Base-by-base conservation (phyloP, 2,113 vertebrate species). In the Alligator mississippiensis region DNA sequence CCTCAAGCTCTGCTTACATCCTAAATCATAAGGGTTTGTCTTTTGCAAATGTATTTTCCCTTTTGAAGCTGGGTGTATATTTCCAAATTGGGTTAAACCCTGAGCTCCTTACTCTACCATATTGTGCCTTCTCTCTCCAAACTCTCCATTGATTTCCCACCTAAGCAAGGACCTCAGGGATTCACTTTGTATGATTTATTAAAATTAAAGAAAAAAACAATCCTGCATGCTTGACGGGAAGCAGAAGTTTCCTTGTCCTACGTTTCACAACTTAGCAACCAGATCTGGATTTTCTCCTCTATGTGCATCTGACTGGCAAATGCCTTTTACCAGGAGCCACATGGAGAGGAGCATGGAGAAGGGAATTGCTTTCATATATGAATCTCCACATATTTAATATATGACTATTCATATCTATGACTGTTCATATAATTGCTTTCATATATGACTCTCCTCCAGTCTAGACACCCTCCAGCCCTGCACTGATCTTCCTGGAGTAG, bases 11-110 rank as follows among this genome's bases (percentile, higher is more conserved):
- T 47, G 47, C 47, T 47, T 47, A 47, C 47, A 47, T 47, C 47
- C 7, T 47, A 95, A 90, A 80, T 28, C 27, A 22, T 89, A 55
- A 30, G 89, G 80, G 9, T 62, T 82, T 27, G 62, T 54, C 0
- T 70, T 70, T 70, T 11, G 34, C 68, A 34, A 22, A 38, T 11
- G 19, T 90, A 22, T 85, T 94, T 94, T 82, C 58, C 88, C 59
- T 30, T 89, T 95, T 94, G 95, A 64, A 92, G 93, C 70, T 88
- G 55, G 64, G 30, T 55, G 13, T 59, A 17, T 3, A 78, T 72
- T 79, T 92, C 66, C 80, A 57, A 86, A 68, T 84, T 88, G 84
- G 72, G 85, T 72, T 81, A 95, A 91, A 93, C 18, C 38, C 77
- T 85, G 28, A 66, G 3, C 14, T 6, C 38, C 66, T 86, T 75